Evolutionary conservation across 2,888 invertebrate species (phyloP).

Genomic region (Anaspis maculata): DNA sequence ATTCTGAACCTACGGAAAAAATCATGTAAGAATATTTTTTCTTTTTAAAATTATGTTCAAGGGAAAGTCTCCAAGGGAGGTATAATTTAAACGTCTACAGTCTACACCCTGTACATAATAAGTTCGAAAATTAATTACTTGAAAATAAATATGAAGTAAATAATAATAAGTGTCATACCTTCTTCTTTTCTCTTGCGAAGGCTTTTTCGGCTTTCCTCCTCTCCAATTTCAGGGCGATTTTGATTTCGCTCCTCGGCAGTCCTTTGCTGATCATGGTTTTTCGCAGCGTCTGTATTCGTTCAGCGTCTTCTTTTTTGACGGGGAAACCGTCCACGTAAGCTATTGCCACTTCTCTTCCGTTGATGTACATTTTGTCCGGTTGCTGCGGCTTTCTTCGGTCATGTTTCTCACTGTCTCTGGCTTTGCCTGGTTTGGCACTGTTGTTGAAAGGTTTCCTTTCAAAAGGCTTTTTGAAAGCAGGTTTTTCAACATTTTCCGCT

Average conservation of each 20-base stretch:
- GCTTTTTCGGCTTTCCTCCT: conserved; percentile 65
- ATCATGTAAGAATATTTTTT: too few relatives aligned
- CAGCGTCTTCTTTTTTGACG: conserved; percentile 62
- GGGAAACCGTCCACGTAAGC: conserved; percentile 63
- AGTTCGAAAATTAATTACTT: too few relatives aligned
- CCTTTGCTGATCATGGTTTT: conserved; percentile 58
- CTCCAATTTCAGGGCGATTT: conserved; percentile 58
- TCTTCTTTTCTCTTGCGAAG: conserved; percentile 55
- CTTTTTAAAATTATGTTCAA: too few relatives aligned
- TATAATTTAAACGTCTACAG: too few relatives aligned
- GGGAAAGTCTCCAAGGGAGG: too few relatives aligned
- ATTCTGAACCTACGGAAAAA: too few relatives aligned
- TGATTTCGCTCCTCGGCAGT: conserved; percentile 59
- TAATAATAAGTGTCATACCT: too few relatives aligned
- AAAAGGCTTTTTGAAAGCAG: conserved; percentile 5
- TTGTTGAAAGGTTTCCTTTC: conserved; percentile 8
- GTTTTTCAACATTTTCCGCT: conserved; percentile 10
- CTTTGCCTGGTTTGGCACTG: conserved; percentile 8
- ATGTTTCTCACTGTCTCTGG: conserved; percentile 7
- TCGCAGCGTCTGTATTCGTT: conserved; percentile 52
- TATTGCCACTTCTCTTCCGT: conserved; percentile 55
- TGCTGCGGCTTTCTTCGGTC: conserved; percentile 5
- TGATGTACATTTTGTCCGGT: conserved; percentile 44
- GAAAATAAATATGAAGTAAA: too few relatives aligned
- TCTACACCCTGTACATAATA: too few relatives aligned